phyloP scores from a whole-genome alignment of 2,797 vertebrate species.

The Astyanax mexicanus region DNA sequence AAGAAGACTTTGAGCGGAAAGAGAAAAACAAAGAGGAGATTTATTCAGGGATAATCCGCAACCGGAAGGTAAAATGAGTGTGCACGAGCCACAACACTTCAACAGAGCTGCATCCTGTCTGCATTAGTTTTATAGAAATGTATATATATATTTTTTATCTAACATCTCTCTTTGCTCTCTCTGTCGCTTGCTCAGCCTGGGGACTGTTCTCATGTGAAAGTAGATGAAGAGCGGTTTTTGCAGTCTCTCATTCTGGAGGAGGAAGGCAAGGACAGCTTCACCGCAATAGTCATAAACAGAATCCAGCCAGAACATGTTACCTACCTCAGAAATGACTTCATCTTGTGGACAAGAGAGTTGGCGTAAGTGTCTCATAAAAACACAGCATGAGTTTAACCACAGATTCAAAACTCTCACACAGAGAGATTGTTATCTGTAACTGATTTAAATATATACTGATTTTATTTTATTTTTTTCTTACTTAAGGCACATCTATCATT shows the following conservation, averaged over 20 bases:
- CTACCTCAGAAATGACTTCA: conserved; percentile 84
- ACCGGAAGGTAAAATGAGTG: conserved; percentile 84
- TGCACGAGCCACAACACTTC: neutral
- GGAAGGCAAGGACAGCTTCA: conserved; percentile 84
- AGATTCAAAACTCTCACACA: neutral
- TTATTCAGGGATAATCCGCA: conserved; percentile 84
- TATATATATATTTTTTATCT: too few species aligned
- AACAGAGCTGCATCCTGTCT: neutral
- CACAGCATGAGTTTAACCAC: neutral
- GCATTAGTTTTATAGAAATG: neutral
- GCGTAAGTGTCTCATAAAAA: conserved; percentile 80
- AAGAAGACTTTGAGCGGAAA: conserved; percentile 92
- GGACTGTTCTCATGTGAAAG: conserved; percentile 82
- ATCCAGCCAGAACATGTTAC: conserved; percentile 79
- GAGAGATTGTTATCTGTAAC: neutral
- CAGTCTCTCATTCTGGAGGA: conserved; percentile 85
- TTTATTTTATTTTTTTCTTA: conserved; percentile 11
- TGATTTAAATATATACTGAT: neutral
- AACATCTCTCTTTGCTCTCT: neutral
- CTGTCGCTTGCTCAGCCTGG: conserved; percentile 74
- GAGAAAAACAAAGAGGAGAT: conserved; percentile 88
- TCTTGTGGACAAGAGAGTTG: conserved; percentile 85
- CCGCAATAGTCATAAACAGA: conserved; percentile 89
- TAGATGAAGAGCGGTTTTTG: conserved; percentile 83
- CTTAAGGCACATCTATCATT: conserved; percentile 94